Evolutionary conservation across 2,113 vertebrate genomes (phyloP), one percentile per base, ranked within the genome.

Genomic region (Puma concolor): DNA sequence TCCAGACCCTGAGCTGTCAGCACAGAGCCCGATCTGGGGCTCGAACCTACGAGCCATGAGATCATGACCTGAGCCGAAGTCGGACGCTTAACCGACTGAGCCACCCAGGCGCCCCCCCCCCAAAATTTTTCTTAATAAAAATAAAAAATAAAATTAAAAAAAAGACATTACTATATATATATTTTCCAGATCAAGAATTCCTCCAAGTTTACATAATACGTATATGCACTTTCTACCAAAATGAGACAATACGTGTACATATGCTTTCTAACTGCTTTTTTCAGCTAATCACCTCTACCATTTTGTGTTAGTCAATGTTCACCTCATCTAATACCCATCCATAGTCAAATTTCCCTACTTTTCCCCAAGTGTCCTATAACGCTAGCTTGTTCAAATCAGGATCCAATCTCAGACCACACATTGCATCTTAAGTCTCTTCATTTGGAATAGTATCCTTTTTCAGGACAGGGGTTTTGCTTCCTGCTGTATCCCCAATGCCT

Each of bases 341-440:
- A 94, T 94, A 94, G 52, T 94, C 69, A 79, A 77, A 79, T 79
- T 52, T 71, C 33, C 31, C 50, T 74, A 67, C 25, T 67, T 96
- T 52, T 1, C 57, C 38, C 33, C 3, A 14, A 92, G 72, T 77
- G 2, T 52, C 16, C 12, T 48, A 36, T 36, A 81, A 82, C 74
- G 48, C 31, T 29, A 52, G 71, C 44, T 81, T 86, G n/a, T 86
- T 95, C 79, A 83, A 95, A 60, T 88, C 72, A 74, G 17, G 29
- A 77, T 52, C 60, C 66, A 77, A 72, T 79, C 33, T 93, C 44
- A 86, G 57, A 93, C 7, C 23, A 67, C 10, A 66, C 13, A 29
- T 54, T 91, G 13, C 38, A 91, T 57, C 54, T 94, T 91, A 96
- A 82, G 23, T 77, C 57, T 77, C 64, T 93, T 93, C 41, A 80